Evolutionary conservation across 2,113 vertebrate genomes (phyloP), one percentile per base, ranked within the genome.

Genomic region (Ictalurus punctatus): DNA sequence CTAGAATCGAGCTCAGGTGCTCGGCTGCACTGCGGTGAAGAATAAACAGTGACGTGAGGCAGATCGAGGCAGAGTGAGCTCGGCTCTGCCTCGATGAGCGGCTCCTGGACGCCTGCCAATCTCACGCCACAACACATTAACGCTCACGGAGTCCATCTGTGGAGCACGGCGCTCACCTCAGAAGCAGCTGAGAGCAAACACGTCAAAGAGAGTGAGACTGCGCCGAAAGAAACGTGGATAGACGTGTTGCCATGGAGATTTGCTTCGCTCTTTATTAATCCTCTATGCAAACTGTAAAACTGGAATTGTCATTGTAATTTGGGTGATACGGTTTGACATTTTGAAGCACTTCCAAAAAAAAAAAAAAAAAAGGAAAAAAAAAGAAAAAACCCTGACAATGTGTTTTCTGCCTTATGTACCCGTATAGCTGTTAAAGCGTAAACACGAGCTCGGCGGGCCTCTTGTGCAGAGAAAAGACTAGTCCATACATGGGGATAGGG

Each of bases 21-120:
- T 93, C 90, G 90, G 89, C 92, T 76, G 59, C 91, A 92, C 89
- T 90, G 92, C 91, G 90, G 92, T 92, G 89, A 58, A 85, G 91
- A 85, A 90, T 87, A 89, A 90, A 89, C 91, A 92, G 90, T 91
- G 93, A 91, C 90, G 91, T 37, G 93, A 93, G 90, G 91, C 88
- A 90, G 89, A 90, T 91, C 44, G 93, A 93, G 90, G 91, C 88
- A 90, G 89, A 90, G 86, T 82, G 87, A 27, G 73, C 83, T 34
- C 40, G 73, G 86, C 80, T 65, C 69, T 90, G 89, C 83, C 88
- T 89, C 83, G 80, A 65, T 69, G 83, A 87, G 90, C 67, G 71
- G 87, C 87, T 83, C 91, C 87, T 92, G 90, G 85, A 91, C 69
- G 81, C 73, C 71, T 87, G 89, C 90, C 90, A 90, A 84, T 90